Conservation (phyloP, 2,888 invertebrate genomes). For the Nematopogon swammerdamellus region DNA sequence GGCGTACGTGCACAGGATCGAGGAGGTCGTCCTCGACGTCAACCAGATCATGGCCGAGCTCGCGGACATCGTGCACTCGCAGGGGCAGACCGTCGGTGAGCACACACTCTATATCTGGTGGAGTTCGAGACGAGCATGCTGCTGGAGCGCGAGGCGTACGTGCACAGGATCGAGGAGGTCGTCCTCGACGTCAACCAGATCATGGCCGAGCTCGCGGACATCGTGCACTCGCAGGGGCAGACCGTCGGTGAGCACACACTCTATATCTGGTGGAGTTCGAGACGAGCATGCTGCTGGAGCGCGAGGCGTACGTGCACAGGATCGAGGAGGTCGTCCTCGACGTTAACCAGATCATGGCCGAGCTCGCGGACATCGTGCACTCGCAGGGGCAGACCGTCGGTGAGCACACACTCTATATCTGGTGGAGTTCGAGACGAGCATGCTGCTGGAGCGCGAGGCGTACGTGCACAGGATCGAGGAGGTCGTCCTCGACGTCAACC, state of each 20-base stretch:
- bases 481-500: conserved; percentile 78
- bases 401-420: no score
- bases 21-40: conserved; percentile 77
- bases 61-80: conserved; percentile 66
- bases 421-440: conserved; percentile 74
- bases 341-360: conserved; percentile 79
- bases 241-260: conserved; percentile 70
- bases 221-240: conserved; percentile 71
- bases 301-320: conserved; percentile 74
- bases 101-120: no score
- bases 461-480: conserved; percentile 78
- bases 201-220: conserved; percentile 69
- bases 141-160: conserved; percentile 74
- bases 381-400: conserved; percentile 72
- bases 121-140: conserved; percentile 79
- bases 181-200: conserved; percentile 81
- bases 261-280: conserved; percentile 75
- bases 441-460: conserved; percentile 76
- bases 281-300: conserved; percentile 74
- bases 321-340: conserved; percentile 82
- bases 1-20: conserved; percentile 74
- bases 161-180: conserved; percentile 77
- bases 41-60: conserved; percentile 80
- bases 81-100: conserved; percentile 73
- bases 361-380: conserved; percentile 67